A percentile compares a stretch with the other conserved stretches of the same genome.
Conservation (phyloP, 1,140 invertebrate species). For the roundworm (Caenorhabditis elegans) region DNA sequence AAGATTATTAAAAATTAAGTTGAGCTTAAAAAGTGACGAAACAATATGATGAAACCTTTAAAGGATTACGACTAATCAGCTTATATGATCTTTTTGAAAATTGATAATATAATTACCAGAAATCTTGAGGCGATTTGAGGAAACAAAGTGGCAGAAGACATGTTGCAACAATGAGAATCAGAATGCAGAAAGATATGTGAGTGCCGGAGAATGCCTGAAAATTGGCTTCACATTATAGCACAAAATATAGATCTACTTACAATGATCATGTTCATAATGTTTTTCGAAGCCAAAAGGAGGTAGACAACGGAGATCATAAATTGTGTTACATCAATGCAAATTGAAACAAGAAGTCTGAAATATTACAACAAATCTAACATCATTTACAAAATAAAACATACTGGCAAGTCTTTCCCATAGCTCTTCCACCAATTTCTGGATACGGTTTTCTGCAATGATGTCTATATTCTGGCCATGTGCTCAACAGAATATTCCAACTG, state of each 20-base stretch:
- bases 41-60: background rate
- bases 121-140: slow-evolving; percentile 76
- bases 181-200: slow-evolving; percentile 70
- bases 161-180: slow-evolving; percentile 73
- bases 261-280: slow-evolving; percentile 69
- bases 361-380: background rate
- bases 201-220: slow-evolving; percentile 68
- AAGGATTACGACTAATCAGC: background rate
- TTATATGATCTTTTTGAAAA: background rate
- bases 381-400: background rate
- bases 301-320: slow-evolving; percentile 76
- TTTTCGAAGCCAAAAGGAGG: slow-evolving; percentile 74
- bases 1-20: background rate
- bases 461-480: slow-evolving; percentile 72
- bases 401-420: slow-evolving; percentile 34
- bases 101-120: slow-evolving; percentile 68
- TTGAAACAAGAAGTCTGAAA: slow-evolving; percentile 68
- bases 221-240: background rate
- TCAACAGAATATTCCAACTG: slow-evolving; percentile 76
- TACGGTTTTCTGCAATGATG: slow-evolving; percentile 73
- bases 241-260: background rate
- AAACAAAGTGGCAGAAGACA: slow-evolving; percentile 73
- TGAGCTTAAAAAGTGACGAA: background rate
- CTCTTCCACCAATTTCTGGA: slow-evolving; percentile 67
- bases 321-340: slow-evolving; percentile 72